Conservation (phyloP, 1,140 invertebrate genomes). For the Akabosia matsudoensis region DNA sequence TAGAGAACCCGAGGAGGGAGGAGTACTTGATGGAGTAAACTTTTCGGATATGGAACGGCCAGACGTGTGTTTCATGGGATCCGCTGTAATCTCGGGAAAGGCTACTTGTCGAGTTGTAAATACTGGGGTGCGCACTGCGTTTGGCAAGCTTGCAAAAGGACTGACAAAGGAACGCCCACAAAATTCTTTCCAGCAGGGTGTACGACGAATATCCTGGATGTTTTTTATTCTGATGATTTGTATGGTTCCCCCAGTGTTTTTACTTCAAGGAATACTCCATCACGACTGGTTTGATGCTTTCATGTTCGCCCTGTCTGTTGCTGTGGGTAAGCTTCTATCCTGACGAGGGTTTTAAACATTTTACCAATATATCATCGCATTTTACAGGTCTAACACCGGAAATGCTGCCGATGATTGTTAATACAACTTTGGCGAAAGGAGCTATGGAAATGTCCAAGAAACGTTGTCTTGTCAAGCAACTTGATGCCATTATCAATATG, state of each 20-base stretch:
- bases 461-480: constrained; percentile 30
- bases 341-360: not conserved
- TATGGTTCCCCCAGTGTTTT: constrained; percentile 28
- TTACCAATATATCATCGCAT: not conserved
- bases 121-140: constrained; percentile 19
- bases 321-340: constrained; percentile 3
- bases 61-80: constrained; percentile 31
- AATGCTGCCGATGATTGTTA: constrained; percentile 38
- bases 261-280: constrained; percentile 26
- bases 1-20: too few relatives aligned
- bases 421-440: constrained; percentile 27
- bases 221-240: constrained; percentile 32
- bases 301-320: constrained; percentile 30
- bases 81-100: constrained; percentile 29
- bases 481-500: constrained; percentile 32
- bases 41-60: constrained; percentile 21
- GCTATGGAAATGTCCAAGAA: constrained; percentile 17
- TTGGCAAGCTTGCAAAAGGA: constrained; percentile 14
- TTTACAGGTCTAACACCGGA: constrained; percentile 30
- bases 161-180: not conserved
- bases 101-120: constrained; percentile 2
- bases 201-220: constrained; percentile 36
- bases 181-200: constrained; percentile 35
- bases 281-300: constrained; percentile 13
- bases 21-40: too few relatives aligned